Evolutionary conservation across 1,140 invertebrate genomes (phyloP).

Genomic region (Nephila pilipes): DNA sequence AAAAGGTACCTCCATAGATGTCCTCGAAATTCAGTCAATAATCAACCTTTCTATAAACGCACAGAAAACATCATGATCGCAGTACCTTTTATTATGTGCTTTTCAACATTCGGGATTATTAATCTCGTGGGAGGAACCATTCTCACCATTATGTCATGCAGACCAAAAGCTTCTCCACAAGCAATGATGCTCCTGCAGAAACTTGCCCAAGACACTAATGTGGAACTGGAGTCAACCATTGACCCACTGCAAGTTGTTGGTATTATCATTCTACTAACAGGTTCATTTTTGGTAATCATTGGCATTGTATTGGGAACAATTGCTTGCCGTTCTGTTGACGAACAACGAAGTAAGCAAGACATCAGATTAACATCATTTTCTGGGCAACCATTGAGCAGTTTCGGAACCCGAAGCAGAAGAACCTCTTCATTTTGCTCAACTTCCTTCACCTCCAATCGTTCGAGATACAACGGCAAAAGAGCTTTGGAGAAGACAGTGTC

Average conservation of each 20-base stretch:
- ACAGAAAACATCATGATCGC: conserved; percentile 61
- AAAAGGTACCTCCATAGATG: background rate
- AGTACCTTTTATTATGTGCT: conserved; percentile 65
- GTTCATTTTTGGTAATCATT: conserved; percentile 52
- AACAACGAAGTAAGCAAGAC: conserved; percentile 9
- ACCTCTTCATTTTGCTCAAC: background rate
- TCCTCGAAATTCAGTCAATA: background rate
- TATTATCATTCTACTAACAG: conserved; percentile 56
- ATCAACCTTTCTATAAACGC: background rate
- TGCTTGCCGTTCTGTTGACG: conserved; percentile 58
- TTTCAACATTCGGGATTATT: conserved; percentile 68
- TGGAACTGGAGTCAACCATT: background rate
- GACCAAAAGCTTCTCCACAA: background rate
- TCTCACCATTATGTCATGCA: conserved; percentile 47
- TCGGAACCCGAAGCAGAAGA: conserved; percentile 14
- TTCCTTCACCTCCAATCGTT: background rate
- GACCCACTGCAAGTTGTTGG: conserved; percentile 66
- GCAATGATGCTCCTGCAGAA: background rate
- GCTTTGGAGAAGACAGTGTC: conserved; percentile 45
- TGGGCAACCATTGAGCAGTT: background rate
- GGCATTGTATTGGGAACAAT: conserved; percentile 49
- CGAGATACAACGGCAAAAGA: background rate
- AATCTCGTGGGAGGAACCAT: conserved; percentile 71
- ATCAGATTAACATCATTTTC: background rate
- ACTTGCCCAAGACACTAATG: background rate